These are phyloP conservation scores for Zosterops lateralis DNA, from an alignment of 2,113 vertebrate species.

Conservation along the genomic window DNA sequence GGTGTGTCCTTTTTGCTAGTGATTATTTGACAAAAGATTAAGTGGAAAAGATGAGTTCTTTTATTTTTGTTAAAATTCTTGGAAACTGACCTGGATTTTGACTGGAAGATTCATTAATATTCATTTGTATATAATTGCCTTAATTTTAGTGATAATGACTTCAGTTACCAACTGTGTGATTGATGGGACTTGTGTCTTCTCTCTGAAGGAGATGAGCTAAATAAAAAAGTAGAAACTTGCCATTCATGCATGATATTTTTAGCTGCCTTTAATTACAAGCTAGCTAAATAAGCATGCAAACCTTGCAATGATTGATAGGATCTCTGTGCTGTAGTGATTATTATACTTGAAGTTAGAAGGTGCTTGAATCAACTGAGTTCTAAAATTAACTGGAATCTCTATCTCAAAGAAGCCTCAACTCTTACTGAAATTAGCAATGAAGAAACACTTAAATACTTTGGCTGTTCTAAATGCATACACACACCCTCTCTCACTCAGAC, in stretches of 20 bases:
- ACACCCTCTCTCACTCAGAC: not conserved
- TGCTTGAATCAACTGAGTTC: slow-evolving; percentile 74
- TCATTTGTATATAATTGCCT: slow-evolving; percentile 84
- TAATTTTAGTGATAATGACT: slow-evolving; percentile 84
- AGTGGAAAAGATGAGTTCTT: slow-evolving; percentile 42
- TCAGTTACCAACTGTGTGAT: slow-evolving; percentile 82
- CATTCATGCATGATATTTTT: slow-evolving; percentile 83
- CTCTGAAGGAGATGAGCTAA: slow-evolving; percentile 76
- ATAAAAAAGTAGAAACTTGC: slow-evolving; percentile 77
- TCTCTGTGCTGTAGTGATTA: slow-evolving; percentile 77
- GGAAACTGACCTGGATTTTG: slow-evolving; percentile 76
- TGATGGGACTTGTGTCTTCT: slow-evolving; percentile 78
- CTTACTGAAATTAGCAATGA: slow-evolving; percentile 51
- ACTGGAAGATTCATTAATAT: slow-evolving; percentile 80
- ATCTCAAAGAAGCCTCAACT: slow-evolving; percentile 60
- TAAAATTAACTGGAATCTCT: slow-evolving; percentile 74
- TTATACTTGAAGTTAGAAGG: slow-evolving; percentile 76
- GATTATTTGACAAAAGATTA: slow-evolving; percentile 58
- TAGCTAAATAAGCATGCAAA: slow-evolving; percentile 79
- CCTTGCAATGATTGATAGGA: slow-evolving; percentile 78
- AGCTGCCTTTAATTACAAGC: slow-evolving; percentile 81
- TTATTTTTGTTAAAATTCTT: slow-evolving; percentile 66
- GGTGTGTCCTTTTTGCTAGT: slow-evolving; percentile 45
- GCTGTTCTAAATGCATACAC: not conserved
- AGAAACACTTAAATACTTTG: not conserved